phyloP scores from a whole-genome alignment of 2,113 vertebrate genomes.

The Oreochromis tanganicae region DNA sequence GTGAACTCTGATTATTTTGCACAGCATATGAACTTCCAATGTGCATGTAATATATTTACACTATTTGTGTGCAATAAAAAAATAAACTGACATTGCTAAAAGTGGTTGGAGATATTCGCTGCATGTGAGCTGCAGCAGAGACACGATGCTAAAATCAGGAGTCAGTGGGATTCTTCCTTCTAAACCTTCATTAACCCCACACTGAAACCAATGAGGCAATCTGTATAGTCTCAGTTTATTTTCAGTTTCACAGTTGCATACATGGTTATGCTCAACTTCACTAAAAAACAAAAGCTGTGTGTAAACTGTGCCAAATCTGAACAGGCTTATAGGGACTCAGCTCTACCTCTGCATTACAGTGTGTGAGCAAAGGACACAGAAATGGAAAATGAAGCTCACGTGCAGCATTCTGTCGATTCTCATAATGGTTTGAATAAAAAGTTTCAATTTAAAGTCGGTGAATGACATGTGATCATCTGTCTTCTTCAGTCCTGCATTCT shows the following conservation, averaged over 20 bases:
- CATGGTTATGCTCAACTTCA: not conserved
- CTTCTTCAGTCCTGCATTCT: not conserved
- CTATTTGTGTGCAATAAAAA: not conserved
- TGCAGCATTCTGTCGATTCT: not conserved
- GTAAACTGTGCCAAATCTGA: not conserved
- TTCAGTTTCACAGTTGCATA: not conserved
- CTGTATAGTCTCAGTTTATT: not conserved
- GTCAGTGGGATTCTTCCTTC: not conserved
- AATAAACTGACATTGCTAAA: not conserved
- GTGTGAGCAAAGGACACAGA: not conserved
- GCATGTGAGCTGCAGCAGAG: not conserved
- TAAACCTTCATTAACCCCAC: conserved; percentile 4
- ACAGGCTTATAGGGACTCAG: not conserved
- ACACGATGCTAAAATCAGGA: not conserved
- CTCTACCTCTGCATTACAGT: not conserved
- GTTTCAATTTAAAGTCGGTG: not conserved
- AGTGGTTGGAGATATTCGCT: not conserved
- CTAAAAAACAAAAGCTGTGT: not conserved
- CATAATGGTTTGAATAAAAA: not conserved
- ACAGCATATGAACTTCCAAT: not conserved
- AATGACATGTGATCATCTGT: not conserved
- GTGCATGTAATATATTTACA: not conserved
- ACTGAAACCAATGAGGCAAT: not conserved
- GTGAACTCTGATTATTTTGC: not conserved
- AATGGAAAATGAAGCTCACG: not conserved